Base-by-base conservation (phyloP, 2,797 vertebrate species). In the Centropyge bicolor region DNA sequence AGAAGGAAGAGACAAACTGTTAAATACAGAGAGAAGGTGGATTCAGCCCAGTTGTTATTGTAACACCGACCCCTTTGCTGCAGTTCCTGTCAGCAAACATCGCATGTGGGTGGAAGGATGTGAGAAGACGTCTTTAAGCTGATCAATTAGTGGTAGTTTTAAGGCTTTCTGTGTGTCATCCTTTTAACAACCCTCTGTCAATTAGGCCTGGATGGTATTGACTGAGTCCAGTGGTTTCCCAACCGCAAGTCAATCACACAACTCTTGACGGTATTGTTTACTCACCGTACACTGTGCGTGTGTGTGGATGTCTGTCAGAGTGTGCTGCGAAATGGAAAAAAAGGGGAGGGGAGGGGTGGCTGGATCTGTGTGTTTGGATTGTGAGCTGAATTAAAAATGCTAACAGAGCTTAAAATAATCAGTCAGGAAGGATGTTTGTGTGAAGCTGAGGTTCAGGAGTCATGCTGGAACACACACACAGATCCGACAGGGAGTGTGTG, bases 401-500 rank as follows among this genome's bases (percentile, higher is more conserved):
- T 87, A 89, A 93, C 84, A 0, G 63, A 46, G 85, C 83, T 81
- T 67, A 78, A 93, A 90, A 92, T 88, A 90, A 89, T 93, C 91
- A 76, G 67, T 65, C 79, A 88, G 92, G 91, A 95, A 95, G 95
- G 92, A 94, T 93, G 94, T 95, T 91, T 93, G 91, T 90, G 91
- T 91, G 86, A 89, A 88, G 70, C 75, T 24, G 69, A 56, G 83
- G 76, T 89, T 81, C 76, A 68, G 76, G 82, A 87, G 76, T 84
- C 72, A 45, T 70, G 55, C 63, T 74, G 62, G 74, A 83, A 81
- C 79, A 86, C 85, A 87, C 87, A 87, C 86, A 84, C 36, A 70
- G 79, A 81, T 84, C 36, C 48, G 61, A 69, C 71, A 74, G 57
- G n/a, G 75, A 78, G 86, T 86, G 88, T 82, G 86, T 79, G 83